Percentiles rank a stretch among this genome's conserved stretches.
Conservation (phyloP, 1,140 invertebrate genomes). For the Lucilia sericata region DNA sequence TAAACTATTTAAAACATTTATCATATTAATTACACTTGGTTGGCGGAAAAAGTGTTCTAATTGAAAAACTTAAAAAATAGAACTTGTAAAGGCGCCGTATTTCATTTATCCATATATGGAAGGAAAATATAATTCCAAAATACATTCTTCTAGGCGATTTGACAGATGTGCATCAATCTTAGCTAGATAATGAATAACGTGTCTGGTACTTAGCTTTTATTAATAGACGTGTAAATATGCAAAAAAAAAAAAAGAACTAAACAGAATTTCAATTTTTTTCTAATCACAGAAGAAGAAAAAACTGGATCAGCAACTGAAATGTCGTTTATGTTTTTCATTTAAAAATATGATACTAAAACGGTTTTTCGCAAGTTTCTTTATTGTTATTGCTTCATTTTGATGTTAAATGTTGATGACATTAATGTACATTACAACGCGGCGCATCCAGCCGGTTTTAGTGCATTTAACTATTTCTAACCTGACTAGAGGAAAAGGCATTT, state of each 20-base stretch:
- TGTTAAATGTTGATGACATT: conserved; percentile 11
- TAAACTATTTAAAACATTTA: conserved; percentile 4
- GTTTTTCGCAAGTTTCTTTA: conserved; percentile 19
- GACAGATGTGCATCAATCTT: conserved; percentile 38
- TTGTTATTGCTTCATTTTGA: conserved; percentile 34
- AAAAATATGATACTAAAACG: conserved; percentile 1
- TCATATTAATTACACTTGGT: background rate
- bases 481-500: background rate
- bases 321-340: background rate
- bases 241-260: background rate
- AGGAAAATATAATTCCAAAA: background rate
- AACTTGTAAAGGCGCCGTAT: conserved; percentile 7
- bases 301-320: conserved; percentile 3
- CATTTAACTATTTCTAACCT: background rate
- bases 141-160: background rate
- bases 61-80: conserved; percentile 31
- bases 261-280: background rate
- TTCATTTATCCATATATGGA: background rate
- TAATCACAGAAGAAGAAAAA: background rate
- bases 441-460: background rate
- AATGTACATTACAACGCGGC: background rate
- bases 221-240: conserved; percentile 38
- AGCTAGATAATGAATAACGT: conserved; percentile 10
- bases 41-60: background rate
- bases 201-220: conserved; percentile 31